Evolutionary conservation across 2,888 invertebrate genomes (phyloP).

Genomic region (Drosophila neonasuta): DNA sequence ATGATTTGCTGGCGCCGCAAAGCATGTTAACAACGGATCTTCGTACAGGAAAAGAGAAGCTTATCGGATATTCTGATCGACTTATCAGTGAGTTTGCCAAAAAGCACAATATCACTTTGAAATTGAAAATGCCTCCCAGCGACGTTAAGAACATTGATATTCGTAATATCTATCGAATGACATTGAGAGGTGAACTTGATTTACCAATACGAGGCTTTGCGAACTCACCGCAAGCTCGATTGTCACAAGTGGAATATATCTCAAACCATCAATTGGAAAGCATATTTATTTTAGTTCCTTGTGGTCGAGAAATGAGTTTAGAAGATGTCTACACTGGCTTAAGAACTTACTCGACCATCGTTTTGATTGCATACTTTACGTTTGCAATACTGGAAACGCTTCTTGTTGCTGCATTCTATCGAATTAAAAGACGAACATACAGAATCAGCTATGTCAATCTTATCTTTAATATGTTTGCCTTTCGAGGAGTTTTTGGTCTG

Average conservation of each 20-base stretch:
- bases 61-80: constrained; percentile 10
- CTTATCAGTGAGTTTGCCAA: constrained; percentile 22
- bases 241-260: background rate
- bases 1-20: background rate
- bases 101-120: constrained; percentile 21
- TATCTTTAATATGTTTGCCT: constrained; percentile 32
- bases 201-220: background rate
- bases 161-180: background rate
- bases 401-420: background rate
- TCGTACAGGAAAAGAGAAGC: constrained; percentile 9
- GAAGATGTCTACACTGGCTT: constrained; percentile 26
- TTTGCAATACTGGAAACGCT: constrained; percentile 36
- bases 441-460: background rate
- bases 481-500: constrained; percentile 41
- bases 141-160: background rate
- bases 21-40: constrained; percentile 6
- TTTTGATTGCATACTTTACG: constrained; percentile 32
- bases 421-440: constrained; percentile 1
- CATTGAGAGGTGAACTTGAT: constrained; percentile 10
- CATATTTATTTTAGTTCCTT: constrained; percentile 34
- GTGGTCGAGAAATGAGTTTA: constrained; percentile 23
- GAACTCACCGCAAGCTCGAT: rapidly evolving
- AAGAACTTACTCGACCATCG: constrained; percentile 7
- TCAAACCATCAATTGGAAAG: background rate
- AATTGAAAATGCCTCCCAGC: background rate